Evolutionary conservation across 2,113 vertebrate species (phyloP).

Genomic region (Alligator sinensis): DNA sequence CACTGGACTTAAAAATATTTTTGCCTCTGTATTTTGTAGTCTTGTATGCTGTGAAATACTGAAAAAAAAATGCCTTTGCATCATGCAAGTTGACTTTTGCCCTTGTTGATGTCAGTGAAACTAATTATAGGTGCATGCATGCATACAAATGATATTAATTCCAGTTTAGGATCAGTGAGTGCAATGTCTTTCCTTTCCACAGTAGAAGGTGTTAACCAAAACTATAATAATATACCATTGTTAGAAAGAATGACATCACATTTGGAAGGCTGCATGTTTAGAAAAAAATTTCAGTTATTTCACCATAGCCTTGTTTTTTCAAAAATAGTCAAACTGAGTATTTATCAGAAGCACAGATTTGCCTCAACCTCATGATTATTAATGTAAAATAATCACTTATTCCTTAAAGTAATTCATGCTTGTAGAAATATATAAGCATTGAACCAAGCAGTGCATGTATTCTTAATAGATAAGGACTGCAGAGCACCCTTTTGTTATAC

Average conservation of each 20-base stretch:
- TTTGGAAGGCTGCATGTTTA: not conserved
- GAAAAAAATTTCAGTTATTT: not conserved
- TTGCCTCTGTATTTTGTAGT: not conserved
- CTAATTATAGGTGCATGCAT: not conserved
- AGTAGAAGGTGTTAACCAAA: not conserved
- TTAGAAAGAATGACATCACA: not conserved
- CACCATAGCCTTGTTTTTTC: not conserved
- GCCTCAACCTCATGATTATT: not conserved
- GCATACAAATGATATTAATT: not conserved
- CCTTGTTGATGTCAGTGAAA: not conserved
- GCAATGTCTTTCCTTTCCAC: not conserved
- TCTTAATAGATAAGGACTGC: not conserved
- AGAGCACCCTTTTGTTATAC: not conserved
- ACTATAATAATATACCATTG: not conserved
- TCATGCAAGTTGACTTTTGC: not conserved
- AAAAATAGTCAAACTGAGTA: not conserved
- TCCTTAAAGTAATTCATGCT: not conserved
- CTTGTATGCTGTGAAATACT: not conserved
- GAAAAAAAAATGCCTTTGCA: not conserved
- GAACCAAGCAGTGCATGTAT: not conserved
- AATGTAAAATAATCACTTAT: not conserved
- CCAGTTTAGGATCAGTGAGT: not conserved
- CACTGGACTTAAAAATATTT: not conserved
- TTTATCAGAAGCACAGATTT: not conserved
- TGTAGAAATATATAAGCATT: not conserved